Evolutionary conservation across 2,113 vertebrate species (phyloP).

Genomic region (Zosterops lateralis): DNA sequence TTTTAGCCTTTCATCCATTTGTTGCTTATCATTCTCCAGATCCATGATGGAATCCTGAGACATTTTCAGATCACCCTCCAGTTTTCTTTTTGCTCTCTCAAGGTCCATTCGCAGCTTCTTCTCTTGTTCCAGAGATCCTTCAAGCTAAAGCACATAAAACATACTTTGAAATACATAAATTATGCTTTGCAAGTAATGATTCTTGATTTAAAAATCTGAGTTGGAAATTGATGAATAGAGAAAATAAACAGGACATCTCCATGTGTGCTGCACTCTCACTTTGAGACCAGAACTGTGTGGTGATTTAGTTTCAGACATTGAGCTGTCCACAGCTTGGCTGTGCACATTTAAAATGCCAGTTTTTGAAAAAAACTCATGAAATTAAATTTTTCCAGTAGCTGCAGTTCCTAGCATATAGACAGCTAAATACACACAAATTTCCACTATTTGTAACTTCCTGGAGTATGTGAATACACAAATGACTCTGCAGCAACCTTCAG

Average conservation of each 20-base stretch:
- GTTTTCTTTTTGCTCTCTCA: conserved; percentile 79
- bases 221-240: neutral
- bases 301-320: neutral
- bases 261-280: neutral
- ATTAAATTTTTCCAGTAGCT: neutral
- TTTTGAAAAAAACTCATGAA: neutral
- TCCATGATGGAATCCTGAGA: conserved; percentile 74
- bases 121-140: conserved; percentile 81
- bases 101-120: conserved; percentile 81
- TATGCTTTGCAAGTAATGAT: neutral
- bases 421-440: neutral
- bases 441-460: neutral
- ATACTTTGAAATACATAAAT: neutral
- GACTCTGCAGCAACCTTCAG: neutral
- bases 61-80: conserved; percentile 79
- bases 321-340: neutral
- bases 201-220: neutral
- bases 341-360: neutral
- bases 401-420: neutral
- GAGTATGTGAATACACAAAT: neutral
- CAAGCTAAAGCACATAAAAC: conserved; percentile 59
- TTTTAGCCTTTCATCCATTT: conserved; percentile 80
- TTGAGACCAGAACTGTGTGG: neutral
- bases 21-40: conserved; percentile 68
- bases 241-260: neutral